Base-by-base conservation (phyloP, 2,113 vertebrate genomes). In the Callithrix jacchus region DNA sequence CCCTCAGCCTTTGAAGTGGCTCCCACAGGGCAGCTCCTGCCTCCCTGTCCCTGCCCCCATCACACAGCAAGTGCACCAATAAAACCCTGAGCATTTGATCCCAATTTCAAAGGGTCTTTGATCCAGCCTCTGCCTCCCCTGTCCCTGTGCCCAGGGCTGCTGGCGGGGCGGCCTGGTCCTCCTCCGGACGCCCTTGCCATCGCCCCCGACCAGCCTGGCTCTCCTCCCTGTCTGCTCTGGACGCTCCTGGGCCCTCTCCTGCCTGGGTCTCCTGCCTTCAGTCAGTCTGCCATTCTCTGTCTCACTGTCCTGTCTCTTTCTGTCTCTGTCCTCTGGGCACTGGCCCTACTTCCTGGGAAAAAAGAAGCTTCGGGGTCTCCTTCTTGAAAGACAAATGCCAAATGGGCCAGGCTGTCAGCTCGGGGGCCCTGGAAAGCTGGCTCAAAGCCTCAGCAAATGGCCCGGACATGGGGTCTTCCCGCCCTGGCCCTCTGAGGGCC, bases 21-120 rank as follows among this genome's bases (percentile, higher is more conserved):
- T 83, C 74, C 32, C 35, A 37, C 6, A 0, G 58, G 58, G 74
- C 54, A 1, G 14, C 54, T 42, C 40, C 74, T 4, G 40, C 77
- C 47, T 37, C 17, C 0, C 68, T 21, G 54, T 7, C 40, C 71
- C 71, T 18, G 6, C n/a, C 93, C 56, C 16, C 9, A 61, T 3
- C 35, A 30, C 30, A 20, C 1, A 18, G 40, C 14, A 20, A 80
- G 27, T 2, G 80, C 73, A 47, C 74, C 56, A 6, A 73, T 81
- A n/a, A 95, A 96, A 42, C 73, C 32, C 23, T 5, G 42, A 58
- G 93, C 92, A 56, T 89, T 74, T 84, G 94, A 94, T 87, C 58
- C 80, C 4, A 16, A 30, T 64, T 93, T 96, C 97, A 97, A 87
- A 97, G 89, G 73, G 71, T 35, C 94, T 95, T 82, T 83, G 94